Percentiles rank a stretch among this genome's conserved stretches.
phyloP scores from a whole-genome alignment of 30 jellyfish, hydroid and myxozoan genomes.

The Turritopsis dohrnii region DNA sequence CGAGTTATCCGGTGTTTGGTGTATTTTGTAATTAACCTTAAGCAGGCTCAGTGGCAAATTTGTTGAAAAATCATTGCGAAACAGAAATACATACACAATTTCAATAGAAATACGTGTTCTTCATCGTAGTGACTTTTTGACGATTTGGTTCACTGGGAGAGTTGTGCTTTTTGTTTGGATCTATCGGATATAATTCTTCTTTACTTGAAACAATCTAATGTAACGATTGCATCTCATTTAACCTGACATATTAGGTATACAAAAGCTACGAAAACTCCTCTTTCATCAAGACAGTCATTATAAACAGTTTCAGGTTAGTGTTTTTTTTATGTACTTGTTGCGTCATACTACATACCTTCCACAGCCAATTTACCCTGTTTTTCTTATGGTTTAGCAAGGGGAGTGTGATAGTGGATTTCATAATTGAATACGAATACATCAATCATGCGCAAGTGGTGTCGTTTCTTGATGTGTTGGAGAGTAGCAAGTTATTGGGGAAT shows the following conservation, averaged over 20 bases:
- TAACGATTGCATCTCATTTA: neutral
- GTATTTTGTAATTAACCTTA: too few species aligned
- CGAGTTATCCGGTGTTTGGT: too few species aligned
- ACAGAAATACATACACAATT: too few species aligned
- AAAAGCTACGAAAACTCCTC: neutral
- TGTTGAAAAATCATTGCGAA: too few species aligned
- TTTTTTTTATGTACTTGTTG: too few species aligned
- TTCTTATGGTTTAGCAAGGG: slow-evolving; percentile 2
- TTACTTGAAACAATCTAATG: neutral
- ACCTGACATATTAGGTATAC: neutral
- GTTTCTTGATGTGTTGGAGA: neutral
- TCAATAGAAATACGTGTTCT: too few species aligned
- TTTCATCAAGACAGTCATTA: neutral
- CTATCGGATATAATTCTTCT: too few species aligned
- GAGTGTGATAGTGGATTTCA: neutral
- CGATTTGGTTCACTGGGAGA: too few species aligned
- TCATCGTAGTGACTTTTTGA: too few species aligned
- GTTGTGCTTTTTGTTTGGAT: neutral
- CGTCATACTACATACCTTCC: neutral
- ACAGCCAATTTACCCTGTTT: neutral
- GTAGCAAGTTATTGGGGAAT: neutral
- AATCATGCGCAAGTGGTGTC: neutral
- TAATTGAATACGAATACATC: neutral
- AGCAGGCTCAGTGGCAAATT: too few species aligned
- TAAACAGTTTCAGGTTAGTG: neutral